phyloP scores from a whole-genome alignment of 2,797 vertebrate genomes.

The Furcifer pardalis region DNA sequence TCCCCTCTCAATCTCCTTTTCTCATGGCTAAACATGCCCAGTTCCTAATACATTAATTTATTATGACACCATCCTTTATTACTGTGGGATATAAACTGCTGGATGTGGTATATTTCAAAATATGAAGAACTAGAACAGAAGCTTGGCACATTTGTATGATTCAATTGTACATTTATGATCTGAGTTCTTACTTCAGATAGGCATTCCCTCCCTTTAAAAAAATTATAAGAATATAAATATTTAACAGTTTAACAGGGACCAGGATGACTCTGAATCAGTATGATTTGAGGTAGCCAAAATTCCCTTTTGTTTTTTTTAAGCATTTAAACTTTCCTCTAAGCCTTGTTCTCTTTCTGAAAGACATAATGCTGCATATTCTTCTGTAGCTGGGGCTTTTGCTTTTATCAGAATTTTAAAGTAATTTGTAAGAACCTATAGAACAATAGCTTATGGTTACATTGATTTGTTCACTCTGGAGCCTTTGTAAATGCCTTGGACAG shows the following conservation, averaged over 20 bases:
- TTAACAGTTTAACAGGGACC: slow-evolving; percentile 49
- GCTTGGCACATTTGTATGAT: slow-evolving; percentile 50
- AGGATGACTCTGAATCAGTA: slow-evolving; percentile 19
- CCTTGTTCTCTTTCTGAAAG: slow-evolving; percentile 46
- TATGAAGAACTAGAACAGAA: neutral
- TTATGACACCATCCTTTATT: neutral
- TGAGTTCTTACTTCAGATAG: slow-evolving; percentile 58
- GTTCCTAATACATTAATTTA: neutral
- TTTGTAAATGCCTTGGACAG: neutral
- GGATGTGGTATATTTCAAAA: neutral
- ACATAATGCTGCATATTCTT: slow-evolving; percentile 47
- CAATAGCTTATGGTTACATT: slow-evolving; percentile 46
- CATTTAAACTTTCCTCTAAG: slow-evolving; percentile 35
- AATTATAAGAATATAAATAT: slow-evolving; percentile 64
- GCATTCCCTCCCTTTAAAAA: slow-evolving; percentile 61
- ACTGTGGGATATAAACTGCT: too few species aligned
- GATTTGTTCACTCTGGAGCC: neutral
- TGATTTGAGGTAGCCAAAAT: slow-evolving; percentile 38
- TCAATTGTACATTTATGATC: slow-evolving; percentile 51
- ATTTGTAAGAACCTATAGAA: slow-evolving; percentile 49
- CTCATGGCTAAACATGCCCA: too few species aligned
- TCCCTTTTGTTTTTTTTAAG: slow-evolving; percentile 11
- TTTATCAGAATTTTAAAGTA: slow-evolving; percentile 43
- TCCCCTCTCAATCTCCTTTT: too few species aligned
- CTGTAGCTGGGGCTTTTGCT: slow-evolving; percentile 39